Percentiles rank a stretch among this genome's conserved stretches.
These are phyloP conservation scores for Molorchus minor DNA, from an alignment of 2,888 invertebrate genomes.

Conservation along the genomic window DNA sequence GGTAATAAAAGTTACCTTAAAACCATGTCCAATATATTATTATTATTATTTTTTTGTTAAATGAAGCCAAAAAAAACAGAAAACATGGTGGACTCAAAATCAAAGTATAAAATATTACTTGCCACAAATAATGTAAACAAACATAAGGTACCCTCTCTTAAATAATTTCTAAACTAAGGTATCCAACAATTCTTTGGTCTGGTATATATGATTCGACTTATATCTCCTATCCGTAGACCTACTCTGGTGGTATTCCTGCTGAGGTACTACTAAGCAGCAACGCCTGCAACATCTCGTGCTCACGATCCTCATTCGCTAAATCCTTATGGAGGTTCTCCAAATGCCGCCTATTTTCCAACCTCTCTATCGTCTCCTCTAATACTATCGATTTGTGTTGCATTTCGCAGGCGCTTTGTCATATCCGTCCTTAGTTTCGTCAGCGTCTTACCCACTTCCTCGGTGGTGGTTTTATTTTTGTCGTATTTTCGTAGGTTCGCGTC, in stretches of 20 bases:
- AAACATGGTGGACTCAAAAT: background rate
- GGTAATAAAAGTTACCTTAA: too few species aligned
- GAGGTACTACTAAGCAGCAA: constrained; percentile 55
- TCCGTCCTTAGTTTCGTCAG: constrained; percentile 57
- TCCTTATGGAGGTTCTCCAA: constrained; percentile 59
- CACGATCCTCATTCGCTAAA: constrained; percentile 58
- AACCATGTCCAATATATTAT: too few species aligned
- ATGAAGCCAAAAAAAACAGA: background rate
- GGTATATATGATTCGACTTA: constrained; percentile 52
- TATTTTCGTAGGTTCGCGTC: constrained; percentile 65
- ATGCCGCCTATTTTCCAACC: constrained; percentile 52
- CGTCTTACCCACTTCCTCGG: constrained; percentile 54
- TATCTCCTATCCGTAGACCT: constrained; percentile 34
- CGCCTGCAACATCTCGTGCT: constrained; percentile 61
- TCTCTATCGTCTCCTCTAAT: constrained; percentile 59
- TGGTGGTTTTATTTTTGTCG: constrained; percentile 53
- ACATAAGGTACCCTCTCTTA: constrained; percentile 1
- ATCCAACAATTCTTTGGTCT: constrained; percentile 64
- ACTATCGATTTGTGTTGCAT: constrained; percentile 63
- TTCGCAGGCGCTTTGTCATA: constrained; percentile 61
- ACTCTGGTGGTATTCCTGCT: constrained; percentile 34
- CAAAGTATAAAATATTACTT: background rate
- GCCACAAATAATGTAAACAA: background rate
- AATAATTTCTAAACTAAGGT: constrained; percentile 58
- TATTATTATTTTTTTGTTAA: too few species aligned